These are phyloP conservation scores for Teleiodes luculella DNA, from an alignment of 2,888 invertebrate genomes.

Conservation along the genomic window DNA sequence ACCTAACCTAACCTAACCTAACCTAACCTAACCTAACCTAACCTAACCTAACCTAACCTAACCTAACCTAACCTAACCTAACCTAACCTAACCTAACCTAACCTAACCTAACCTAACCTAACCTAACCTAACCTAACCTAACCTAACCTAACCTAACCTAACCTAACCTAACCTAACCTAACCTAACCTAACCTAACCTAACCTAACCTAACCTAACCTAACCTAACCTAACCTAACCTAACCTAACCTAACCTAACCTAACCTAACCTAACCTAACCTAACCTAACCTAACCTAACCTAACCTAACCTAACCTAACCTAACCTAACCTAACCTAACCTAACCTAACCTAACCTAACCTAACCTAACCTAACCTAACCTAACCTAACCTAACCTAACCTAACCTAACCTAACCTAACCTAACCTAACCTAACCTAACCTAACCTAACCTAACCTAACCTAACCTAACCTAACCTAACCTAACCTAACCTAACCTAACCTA, in stretches of 20 bases:
- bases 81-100: no score
- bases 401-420: slow-evolving; percentile 20
- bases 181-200: no score
- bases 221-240: slow-evolving; percentile 18
- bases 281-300: slow-evolving; percentile 16
- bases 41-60: no score
- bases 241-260: slow-evolving; percentile 16
- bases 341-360: slow-evolving; percentile 21
- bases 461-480: slow-evolving; percentile 20
- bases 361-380: slow-evolving; percentile 26
- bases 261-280: slow-evolving; percentile 16
- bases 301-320: slow-evolving; percentile 19
- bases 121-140: no score
- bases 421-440: slow-evolving; percentile 19
- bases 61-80: no score
- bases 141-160: no score
- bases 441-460: slow-evolving; percentile 24
- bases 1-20: no score
- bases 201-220: no score
- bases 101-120: no score
- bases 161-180: no score
- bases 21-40: no score
- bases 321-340: slow-evolving; percentile 20
- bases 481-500: slow-evolving; percentile 19
- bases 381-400: slow-evolving; percentile 27